Percentiles rank a stretch among this genome's conserved stretches.
Evolutionary conservation across 2,797 vertebrate species (phyloP).

Genomic region (Chloroceryle inda): DNA sequence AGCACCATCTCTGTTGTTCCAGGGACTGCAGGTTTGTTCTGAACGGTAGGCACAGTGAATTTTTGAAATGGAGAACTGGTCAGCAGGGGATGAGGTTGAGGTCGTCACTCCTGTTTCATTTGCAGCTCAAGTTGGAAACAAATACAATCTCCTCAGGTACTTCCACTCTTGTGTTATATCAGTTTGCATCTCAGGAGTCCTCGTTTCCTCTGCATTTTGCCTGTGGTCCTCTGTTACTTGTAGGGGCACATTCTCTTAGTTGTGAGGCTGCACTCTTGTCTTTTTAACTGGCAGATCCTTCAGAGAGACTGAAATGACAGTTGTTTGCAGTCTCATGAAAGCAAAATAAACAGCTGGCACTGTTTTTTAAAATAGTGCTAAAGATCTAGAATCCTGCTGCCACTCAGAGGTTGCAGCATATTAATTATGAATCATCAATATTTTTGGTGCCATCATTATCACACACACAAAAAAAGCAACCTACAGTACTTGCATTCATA

Average conservation of each 20-base stretch:
- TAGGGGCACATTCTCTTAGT: neutral
- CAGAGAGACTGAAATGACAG: slow-evolving; percentile 23
- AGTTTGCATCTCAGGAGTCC: neutral
- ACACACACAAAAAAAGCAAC: slow-evolving; percentile 29
- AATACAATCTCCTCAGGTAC: neutral
- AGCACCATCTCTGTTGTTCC: neutral
- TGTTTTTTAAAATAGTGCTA: slow-evolving; percentile 38
- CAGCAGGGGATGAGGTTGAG: slow-evolving; percentile 26
- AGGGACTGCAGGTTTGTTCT: neutral
- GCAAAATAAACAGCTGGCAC: slow-evolving; percentile 57
- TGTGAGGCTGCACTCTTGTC: neutral
- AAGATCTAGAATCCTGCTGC: slow-evolving; percentile 48
- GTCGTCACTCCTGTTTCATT: neutral
- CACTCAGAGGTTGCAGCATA: slow-evolving; percentile 39
- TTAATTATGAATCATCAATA: slow-evolving; percentile 72
- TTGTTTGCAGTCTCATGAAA: slow-evolving; percentile 36
- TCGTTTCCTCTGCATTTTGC: neutral
- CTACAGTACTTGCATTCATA: slow-evolving; percentile 61
- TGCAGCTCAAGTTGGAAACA: slow-evolving; percentile 6
- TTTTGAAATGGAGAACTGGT: slow-evolving; percentile 53
- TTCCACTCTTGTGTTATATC: neutral
- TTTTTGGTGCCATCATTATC: slow-evolving; percentile 68
- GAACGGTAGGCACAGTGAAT: slow-evolving; percentile 12
- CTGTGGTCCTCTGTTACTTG: neutral
- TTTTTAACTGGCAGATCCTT: slow-evolving; percentile 4